Evolutionary conservation across 2,888 invertebrate species (phyloP).

Genomic region (Piscicola geometra): DNA sequence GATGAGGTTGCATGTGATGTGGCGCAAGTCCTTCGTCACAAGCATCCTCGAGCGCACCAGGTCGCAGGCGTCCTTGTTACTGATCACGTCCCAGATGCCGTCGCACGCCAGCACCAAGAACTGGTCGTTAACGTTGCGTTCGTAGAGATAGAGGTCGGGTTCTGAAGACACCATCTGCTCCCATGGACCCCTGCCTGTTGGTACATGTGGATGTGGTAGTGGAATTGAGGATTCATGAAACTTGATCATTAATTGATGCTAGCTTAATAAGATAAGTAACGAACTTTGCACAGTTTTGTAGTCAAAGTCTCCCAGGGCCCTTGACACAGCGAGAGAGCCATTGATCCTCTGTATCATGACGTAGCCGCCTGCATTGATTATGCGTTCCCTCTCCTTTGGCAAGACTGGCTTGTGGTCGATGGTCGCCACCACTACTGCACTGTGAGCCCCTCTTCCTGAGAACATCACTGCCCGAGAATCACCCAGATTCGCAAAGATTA

Average conservation of each 20-base stretch:
- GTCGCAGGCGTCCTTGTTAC: slow-evolving; percentile 86
- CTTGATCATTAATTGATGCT: too few relatives aligned
- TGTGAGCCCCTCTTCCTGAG: slow-evolving; percentile 59
- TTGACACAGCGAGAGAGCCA: slow-evolving; percentile 86
- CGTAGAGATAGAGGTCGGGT: slow-evolving; percentile 74
- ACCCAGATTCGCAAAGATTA: slow-evolving; percentile 59
- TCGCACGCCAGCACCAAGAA: slow-evolving; percentile 95
- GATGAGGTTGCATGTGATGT: slow-evolving; percentile 88
- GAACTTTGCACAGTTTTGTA: slow-evolving; percentile 56
- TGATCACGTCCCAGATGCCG: slow-evolving; percentile 98
- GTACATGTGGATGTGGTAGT: too few relatives aligned
- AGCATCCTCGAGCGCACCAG: slow-evolving; percentile 84
- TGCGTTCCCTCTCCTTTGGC: slow-evolving; percentile 79
- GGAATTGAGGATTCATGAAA: too few relatives aligned
- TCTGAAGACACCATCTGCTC: slow-evolving; percentile 97
- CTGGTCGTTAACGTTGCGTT: slow-evolving; percentile 68
- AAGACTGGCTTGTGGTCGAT: slow-evolving; percentile 77
- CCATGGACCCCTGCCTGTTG: slow-evolving; percentile 67
- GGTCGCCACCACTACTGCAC: slow-evolving; percentile 75
- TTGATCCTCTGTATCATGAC: slow-evolving; percentile 95
- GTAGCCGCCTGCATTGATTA: slow-evolving; percentile 88
- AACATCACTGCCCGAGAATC: slow-evolving; percentile 84
- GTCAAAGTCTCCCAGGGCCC: slow-evolving; percentile 90
- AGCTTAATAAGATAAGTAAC: too few relatives aligned
- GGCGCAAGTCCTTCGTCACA: slow-evolving; percentile 79